These are phyloP conservation scores for Wiebesia pumilae DNA, from an alignment of 1,140 invertebrate species.

Conservation along the genomic window DNA sequence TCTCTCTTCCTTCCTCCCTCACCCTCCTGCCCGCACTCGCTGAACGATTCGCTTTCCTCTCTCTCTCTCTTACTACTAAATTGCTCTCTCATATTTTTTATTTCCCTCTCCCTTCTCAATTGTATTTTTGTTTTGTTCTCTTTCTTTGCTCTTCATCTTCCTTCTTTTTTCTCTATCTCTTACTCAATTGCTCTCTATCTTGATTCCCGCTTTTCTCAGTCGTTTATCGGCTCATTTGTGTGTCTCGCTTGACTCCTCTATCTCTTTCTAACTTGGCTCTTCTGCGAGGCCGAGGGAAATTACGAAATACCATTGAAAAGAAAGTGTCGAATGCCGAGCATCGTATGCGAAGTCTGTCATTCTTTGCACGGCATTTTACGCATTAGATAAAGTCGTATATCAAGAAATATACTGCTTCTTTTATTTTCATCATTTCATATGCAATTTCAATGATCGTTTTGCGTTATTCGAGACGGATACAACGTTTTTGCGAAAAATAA, in stretches of 20 bases:
- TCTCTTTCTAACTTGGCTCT: neutral
- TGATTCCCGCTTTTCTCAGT: too few relatives aligned
- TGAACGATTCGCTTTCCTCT: too few relatives aligned
- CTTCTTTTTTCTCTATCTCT: too few relatives aligned
- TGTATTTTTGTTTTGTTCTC: too few relatives aligned
- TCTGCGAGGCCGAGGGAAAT: conserved; percentile 6
- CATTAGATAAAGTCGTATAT: conserved; percentile 3
- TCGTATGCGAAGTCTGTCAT: neutral
- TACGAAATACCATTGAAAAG: conserved; percentile 25
- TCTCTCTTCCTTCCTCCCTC: neutral
- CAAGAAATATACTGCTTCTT: neutral
- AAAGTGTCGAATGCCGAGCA: neutral
- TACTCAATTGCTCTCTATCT: too few relatives aligned
- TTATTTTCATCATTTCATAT: conserved; percentile 7
- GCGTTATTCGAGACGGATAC: neutral
- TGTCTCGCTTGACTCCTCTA: too few relatives aligned
- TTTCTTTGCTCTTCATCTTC: too few relatives aligned
- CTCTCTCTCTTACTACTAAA: neutral
- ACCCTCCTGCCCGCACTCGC: neutral
- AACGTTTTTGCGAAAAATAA: neutral
- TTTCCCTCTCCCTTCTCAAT: neutral
- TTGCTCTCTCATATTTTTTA: too few relatives aligned
- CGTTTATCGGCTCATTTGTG: too few relatives aligned
- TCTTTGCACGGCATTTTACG: conserved; percentile 7
- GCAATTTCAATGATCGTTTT: neutral